A percentile compares a stretch with the other conserved stretches of the same genome.
Evolutionary conservation across 2,113 vertebrate species (phyloP).

Genomic region (Dicentrarchus labrax): DNA sequence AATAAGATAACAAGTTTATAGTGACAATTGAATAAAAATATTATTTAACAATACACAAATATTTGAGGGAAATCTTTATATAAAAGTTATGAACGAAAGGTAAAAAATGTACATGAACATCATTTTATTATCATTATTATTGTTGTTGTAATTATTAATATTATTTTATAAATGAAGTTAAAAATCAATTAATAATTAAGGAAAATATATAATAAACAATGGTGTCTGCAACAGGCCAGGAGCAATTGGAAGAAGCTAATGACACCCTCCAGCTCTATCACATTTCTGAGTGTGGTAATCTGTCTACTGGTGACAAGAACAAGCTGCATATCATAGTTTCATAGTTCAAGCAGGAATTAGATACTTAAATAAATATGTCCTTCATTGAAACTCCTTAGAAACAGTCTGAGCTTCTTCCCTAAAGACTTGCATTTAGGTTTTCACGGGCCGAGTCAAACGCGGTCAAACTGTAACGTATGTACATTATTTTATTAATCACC

Average conservation of each 20-base stretch:
- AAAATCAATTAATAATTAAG: no score
- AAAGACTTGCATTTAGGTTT: background rate
- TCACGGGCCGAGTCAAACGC: background rate
- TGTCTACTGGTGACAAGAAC: background rate
- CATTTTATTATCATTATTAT: no score
- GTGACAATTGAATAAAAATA: background rate
- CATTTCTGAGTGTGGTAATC: conserved; percentile 1
- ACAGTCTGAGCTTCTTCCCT: background rate
- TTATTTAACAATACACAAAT: background rate
- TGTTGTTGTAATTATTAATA: no score
- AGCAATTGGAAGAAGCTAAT: background rate
- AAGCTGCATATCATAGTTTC: background rate
- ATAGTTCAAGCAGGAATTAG: background rate
- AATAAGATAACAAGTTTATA: background rate
- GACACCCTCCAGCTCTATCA: background rate
- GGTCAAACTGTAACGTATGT: background rate
- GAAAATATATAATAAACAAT: no score
- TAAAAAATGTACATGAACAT: no score
- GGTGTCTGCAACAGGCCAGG: no score
- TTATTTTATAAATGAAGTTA: no score
- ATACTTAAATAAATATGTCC: conserved; percentile 18
- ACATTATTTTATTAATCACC: background rate
- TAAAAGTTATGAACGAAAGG: no score
- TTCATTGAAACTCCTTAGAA: background rate
- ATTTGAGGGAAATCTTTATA: no score